Conservation (phyloP, 2,888 invertebrate species). For the Caenorhabditis sp. region DNA sequence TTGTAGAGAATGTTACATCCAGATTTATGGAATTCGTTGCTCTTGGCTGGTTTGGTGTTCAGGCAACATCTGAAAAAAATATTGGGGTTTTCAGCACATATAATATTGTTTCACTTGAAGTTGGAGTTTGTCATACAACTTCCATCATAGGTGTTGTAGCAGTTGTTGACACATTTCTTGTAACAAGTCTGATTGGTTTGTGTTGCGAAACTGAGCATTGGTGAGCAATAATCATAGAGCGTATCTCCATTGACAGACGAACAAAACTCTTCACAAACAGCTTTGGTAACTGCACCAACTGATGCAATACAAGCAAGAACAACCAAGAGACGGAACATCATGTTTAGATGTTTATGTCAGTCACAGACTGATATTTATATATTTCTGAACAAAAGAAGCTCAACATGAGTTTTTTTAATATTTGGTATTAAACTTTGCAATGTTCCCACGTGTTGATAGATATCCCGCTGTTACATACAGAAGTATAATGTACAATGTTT, state of each 20-base stretch:
- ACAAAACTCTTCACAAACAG: constrained; percentile 8
- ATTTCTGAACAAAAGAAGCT: not conserved
- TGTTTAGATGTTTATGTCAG: not conserved
- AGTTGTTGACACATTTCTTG: constrained; percentile 10
- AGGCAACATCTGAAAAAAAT: constrained; percentile 3
- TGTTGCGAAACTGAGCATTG: constrained; percentile 9
- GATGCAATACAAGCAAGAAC: not conserved
- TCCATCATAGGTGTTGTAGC: constrained; percentile 3
- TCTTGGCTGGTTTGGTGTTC: constrained; percentile 2
- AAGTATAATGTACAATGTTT: no score
- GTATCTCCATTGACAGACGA: constrained; percentile 6
- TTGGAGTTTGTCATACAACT: constrained; percentile 5
- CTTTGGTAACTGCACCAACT: constrained; percentile 5
- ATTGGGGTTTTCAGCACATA: no score
- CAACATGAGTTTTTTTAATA: no score
- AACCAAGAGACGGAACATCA: not conserved
- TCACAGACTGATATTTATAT: not conserved
- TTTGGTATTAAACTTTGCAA: no score
- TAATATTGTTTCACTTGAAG: constrained; percentile 4
- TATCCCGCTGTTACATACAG: no score
- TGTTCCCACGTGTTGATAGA: no score
- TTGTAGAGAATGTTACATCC: constrained; percentile 1
- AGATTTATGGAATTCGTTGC: constrained; percentile 2
- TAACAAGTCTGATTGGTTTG: constrained; percentile 11
- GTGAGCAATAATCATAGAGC: constrained; percentile 8